These are phyloP conservation scores for Leptoteleia sp. DNA, from an alignment of 1,140 invertebrate species.

Conservation along the genomic window DNA sequence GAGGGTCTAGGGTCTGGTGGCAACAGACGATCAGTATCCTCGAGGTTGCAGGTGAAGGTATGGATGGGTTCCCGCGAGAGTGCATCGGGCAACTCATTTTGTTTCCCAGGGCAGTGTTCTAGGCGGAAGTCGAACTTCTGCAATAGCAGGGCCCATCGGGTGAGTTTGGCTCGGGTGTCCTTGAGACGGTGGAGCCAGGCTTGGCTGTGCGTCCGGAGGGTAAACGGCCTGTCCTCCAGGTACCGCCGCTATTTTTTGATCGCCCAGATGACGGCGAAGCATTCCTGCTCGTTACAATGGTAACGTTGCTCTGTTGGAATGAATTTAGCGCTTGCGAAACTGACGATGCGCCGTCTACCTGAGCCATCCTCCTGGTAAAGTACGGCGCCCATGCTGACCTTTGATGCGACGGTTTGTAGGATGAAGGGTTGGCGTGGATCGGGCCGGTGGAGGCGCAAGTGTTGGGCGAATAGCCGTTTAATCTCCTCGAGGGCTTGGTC, in stretches of 20 bases:
- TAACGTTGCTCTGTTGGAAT: slow-evolving; percentile 26
- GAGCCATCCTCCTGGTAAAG: slow-evolving; percentile 37
- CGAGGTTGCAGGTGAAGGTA: no score
- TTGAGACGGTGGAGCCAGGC: slow-evolving; percentile 56
- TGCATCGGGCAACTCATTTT: slow-evolving; percentile 66
- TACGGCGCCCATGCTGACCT: slow-evolving; percentile 48
- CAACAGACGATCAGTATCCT: no score
- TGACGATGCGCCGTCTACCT: slow-evolving; percentile 8
- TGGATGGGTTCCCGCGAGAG: no score
- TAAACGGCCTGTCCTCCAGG: slow-evolving; percentile 67
- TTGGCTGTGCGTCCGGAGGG: slow-evolving; percentile 60
- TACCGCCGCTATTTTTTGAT: slow-evolving; percentile 64
- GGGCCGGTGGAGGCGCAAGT: slow-evolving; percentile 19
- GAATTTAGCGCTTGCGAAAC: slow-evolving; percentile 48
- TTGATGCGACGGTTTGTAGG: slow-evolving; percentile 56
- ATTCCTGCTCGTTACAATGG: slow-evolving; percentile 62
- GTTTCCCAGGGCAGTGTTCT: slow-evolving; percentile 58
- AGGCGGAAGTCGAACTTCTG: slow-evolving; percentile 61
- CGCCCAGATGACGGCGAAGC: slow-evolving; percentile 67
- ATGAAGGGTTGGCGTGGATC: slow-evolving; percentile 4
- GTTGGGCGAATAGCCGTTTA: no score
- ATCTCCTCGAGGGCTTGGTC: no score
- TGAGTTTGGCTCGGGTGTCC: slow-evolving; percentile 50
- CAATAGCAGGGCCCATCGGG: slow-evolving; percentile 56
- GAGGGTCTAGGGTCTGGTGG: no score